phyloP scores from a whole-genome alignment of 2,888 invertebrate species.

The Halictus quadricinctus region DNA sequence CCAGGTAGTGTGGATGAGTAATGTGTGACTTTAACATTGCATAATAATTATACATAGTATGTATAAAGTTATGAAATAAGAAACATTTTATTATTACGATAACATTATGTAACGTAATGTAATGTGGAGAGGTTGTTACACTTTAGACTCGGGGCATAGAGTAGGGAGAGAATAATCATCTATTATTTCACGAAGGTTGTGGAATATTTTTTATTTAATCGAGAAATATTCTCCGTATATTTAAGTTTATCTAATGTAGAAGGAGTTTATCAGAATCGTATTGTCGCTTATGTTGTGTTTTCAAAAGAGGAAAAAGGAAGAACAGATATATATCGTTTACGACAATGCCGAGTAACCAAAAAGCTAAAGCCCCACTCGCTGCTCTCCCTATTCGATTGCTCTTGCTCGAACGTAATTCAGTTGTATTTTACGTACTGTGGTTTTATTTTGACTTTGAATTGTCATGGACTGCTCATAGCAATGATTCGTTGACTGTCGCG shows the following conservation, averaged over 20 bases:
- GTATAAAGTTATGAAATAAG: slow-evolving; percentile 82
- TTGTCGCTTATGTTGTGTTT: slow-evolving; percentile 3
- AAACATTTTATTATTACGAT: slow-evolving; percentile 80
- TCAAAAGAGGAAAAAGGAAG: slow-evolving; percentile 8
- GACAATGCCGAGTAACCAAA: slow-evolving; percentile 2
- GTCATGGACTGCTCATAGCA: slow-evolving; percentile 61
- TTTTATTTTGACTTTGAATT: slow-evolving; percentile 64
- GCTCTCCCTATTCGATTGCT: slow-evolving; percentile 69
- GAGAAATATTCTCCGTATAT: neutral
- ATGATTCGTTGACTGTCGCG: slow-evolving; percentile 67
- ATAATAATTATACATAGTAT: slow-evolving; percentile 82
- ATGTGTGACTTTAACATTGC: slow-evolving; percentile 81
- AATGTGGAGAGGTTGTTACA: slow-evolving; percentile 77
- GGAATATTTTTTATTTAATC: slow-evolving; percentile 25
- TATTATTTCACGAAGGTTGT: slow-evolving; percentile 22
- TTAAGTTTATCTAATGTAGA: slow-evolving; percentile 9
- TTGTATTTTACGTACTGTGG: slow-evolving; percentile 62
- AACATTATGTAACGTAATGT: slow-evolving; percentile 78
- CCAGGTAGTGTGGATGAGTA: slow-evolving; percentile 78
- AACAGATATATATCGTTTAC: slow-evolving; percentile 21
- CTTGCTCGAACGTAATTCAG: slow-evolving; percentile 60
- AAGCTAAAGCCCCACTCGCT: slow-evolving; percentile 27
- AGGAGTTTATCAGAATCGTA: neutral
- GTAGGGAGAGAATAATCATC: slow-evolving; percentile 64
- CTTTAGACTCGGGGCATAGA: slow-evolving; percentile 73